Percentiles rank a stretch among this genome's conserved stretches.
These are phyloP conservation scores for Elaeidobius kamerunicus DNA, from an alignment of 2,888 invertebrate genomes.

Conservation along the genomic window DNA sequence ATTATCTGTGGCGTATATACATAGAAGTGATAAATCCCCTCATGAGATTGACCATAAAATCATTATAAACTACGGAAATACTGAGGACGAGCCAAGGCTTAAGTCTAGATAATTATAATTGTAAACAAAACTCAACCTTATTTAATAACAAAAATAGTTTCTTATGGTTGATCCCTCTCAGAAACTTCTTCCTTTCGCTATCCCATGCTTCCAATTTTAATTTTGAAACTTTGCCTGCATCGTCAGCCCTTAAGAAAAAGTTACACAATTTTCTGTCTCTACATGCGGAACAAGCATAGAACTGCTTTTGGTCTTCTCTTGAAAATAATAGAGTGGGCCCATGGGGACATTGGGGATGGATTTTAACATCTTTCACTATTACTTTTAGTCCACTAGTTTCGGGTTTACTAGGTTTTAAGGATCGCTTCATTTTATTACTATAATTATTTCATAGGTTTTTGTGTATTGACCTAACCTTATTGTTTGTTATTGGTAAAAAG, in stretches of 20 bases:
- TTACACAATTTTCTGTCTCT: constrained; percentile 75
- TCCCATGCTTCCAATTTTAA: constrained; percentile 52
- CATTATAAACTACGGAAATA: too few relatives aligned
- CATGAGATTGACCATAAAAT: too few relatives aligned
- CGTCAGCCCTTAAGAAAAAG: constrained; percentile 61
- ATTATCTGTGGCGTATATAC: too few relatives aligned
- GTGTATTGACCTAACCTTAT: too few relatives aligned
- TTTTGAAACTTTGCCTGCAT: constrained; percentile 47
- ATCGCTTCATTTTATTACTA: neutral
- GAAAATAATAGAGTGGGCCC: constrained; percentile 76
- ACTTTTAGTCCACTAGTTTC: constrained; percentile 44
- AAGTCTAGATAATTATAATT: constrained; percentile 8
- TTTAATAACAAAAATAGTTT: constrained; percentile 54
- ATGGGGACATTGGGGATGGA: constrained; percentile 70
- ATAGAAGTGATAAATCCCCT: too few relatives aligned
- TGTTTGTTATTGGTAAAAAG: too few relatives aligned
- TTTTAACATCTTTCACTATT: constrained; percentile 55
- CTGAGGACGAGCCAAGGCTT: constrained; percentile 51
- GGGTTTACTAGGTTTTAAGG: neutral
- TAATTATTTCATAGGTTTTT: too few relatives aligned
- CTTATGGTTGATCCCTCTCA: constrained; percentile 55
- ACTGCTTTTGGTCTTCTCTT: constrained; percentile 52
- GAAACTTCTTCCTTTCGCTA: constrained; percentile 49
- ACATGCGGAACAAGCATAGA: constrained; percentile 82
- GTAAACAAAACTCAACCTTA: constrained; percentile 52